Evolutionary conservation across 2,797 vertebrate species (phyloP), one percentile per base, ranked within the genome.

Genomic region (Sitta carolinensis): DNA sequence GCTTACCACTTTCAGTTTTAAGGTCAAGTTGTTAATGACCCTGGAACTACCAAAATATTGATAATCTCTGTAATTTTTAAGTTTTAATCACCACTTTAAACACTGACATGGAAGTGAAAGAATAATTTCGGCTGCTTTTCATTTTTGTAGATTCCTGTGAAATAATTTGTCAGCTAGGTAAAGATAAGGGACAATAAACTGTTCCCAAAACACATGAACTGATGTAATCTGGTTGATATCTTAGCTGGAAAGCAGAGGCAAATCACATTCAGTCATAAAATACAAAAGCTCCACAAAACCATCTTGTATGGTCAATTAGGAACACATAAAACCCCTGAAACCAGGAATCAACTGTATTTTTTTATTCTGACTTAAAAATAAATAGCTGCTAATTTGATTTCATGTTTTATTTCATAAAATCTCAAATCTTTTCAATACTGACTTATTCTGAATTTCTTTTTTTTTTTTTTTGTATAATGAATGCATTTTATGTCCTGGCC

Each of bases 1-100:
- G 1, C 27, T 13, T 40, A 32, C 30, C 8, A 22, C 10, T 78
- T 80, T 26, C 17, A 21, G 14, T 29, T 54, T 80, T 47, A 43
- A 1, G 4, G 7, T 4, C 7, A 58, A 70, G 22, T 10, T n/a
- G 34, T 67, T 40, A 25, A 3, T n/a, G 40, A 11, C 2, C 1
- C 2, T 18, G 2, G 5, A 13, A 5, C 22, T 69, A 38, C 4
- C n/a, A 48, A 61, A 40, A 43, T 30, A 12, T 20, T 45, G 20
- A 29, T 45, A 76, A 64, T 11, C 4, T 48, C 63, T 15, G 4
- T 20, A 5, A 16, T 38, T 57, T 87, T 54, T 26, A 67, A 47
- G 1, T 18, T 79, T 50, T 5, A 6, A 16, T 48, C 15, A 45
- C 21, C 16, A 32, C 12, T 34, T 58, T 26, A 51, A 51, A 3